phyloP scores from a whole-genome alignment of 2,797 vertebrate species.

The Lutra lutra region DNA sequence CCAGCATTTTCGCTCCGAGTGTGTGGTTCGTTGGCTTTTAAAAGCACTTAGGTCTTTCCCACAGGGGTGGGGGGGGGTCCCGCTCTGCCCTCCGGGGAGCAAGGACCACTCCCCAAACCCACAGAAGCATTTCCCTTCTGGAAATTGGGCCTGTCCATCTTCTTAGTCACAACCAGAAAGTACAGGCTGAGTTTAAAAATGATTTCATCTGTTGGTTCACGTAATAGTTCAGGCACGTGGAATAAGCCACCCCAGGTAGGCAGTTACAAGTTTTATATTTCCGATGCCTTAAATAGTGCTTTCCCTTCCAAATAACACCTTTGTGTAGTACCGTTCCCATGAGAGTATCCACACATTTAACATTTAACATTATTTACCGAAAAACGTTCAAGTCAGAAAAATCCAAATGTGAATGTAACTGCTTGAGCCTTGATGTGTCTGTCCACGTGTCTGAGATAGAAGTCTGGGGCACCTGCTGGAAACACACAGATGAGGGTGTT shows the following conservation, averaged over 20 bases:
- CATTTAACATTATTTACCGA: neutral
- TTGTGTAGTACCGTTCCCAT: neutral
- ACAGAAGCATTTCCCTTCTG: accelerated
- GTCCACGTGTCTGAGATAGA: no score
- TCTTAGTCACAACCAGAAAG: neutral
- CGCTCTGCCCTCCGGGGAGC: accelerated
- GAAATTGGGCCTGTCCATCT: accelerated
- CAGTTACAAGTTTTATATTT: neutral
- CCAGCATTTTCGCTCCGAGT: neutral
- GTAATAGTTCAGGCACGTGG: neutral
- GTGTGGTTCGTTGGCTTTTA: neutral
- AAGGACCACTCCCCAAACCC: accelerated
- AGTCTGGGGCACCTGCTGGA: accelerated
- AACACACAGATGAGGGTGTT: neutral
- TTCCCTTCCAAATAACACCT: neutral
- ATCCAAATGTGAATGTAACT: neutral
- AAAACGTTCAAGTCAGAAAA: neutral
- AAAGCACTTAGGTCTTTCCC: neutral
- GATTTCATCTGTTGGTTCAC: neutral
- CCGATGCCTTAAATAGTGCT: neutral
- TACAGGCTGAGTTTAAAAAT: neutral
- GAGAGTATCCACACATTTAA: neutral
- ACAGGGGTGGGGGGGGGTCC: no score
- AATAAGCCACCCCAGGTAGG: neutral
- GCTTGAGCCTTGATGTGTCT: neutral